Percentiles rank a stretch among this genome's conserved stretches.
phyloP scores from a whole-genome alignment of 2,888 invertebrate species.

The Eristalis tenax region DNA sequence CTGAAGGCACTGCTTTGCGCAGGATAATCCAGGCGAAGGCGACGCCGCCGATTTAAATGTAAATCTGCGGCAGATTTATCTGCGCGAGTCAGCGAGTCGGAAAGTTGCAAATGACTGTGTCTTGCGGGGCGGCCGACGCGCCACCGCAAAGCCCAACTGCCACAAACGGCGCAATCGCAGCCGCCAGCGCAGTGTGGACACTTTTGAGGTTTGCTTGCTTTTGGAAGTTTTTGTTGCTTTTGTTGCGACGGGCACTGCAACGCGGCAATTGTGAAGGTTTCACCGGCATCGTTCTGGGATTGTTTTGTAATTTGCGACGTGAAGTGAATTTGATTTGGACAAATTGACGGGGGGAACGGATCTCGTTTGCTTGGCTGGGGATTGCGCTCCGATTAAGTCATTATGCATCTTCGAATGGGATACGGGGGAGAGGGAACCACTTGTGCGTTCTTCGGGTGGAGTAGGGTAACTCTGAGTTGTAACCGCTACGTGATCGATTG shows the following conservation, averaged over 20 bases:
- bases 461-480: not conserved
- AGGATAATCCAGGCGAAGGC: slow-evolving; percentile 4
- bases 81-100: slow-evolving; percentile 39
- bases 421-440: not conserved
- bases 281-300: slow-evolving; percentile 31
- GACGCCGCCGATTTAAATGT: slow-evolving; percentile 28
- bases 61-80: slow-evolving; percentile 56
- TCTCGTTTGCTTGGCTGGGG: not conserved
- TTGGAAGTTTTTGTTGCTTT: not conserved
- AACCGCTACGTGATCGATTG: no score
- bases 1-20: not conserved
- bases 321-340: slow-evolving; percentile 33
- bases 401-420: not conserved
- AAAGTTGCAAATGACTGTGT: slow-evolving; percentile 58
- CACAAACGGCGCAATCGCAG: not conserved
- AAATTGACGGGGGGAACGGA: slow-evolving; percentile 16
- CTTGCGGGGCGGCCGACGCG: not conserved
- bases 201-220: slow-evolving; percentile 4
- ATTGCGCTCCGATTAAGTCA: slow-evolving; percentile 14
- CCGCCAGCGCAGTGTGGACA: slow-evolving; percentile 1
- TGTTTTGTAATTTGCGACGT: slow-evolving; percentile 57
- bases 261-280: slow-evolving; percentile 19
- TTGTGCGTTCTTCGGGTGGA: slow-evolving; percentile 20
- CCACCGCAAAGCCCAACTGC: not conserved
- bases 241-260: not conserved